These are phyloP conservation scores for Tetragnatha montana DNA, from an alignment of 2,888 invertebrate genomes.

Conservation along the genomic window DNA sequence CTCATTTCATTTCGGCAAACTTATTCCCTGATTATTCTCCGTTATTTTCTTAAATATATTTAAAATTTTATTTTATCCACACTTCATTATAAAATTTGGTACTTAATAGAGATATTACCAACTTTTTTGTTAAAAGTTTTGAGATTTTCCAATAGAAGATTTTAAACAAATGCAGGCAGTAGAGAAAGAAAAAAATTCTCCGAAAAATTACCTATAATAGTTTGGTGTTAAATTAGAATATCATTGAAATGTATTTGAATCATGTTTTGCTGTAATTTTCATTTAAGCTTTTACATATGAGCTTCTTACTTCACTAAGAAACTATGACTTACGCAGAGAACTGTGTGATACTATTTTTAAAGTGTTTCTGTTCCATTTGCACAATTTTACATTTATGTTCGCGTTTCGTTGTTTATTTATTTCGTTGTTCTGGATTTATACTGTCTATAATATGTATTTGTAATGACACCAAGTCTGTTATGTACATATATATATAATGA, in stretches of 20 bases:
- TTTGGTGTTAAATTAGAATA: neutral
- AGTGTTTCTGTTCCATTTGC: conserved; percentile 4
- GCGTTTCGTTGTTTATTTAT: conserved; percentile 3
- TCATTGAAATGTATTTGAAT: neutral
- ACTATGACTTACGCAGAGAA: conserved; percentile 1
- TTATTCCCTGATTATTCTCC: no score
- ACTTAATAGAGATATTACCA: no score
- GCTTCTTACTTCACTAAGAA: neutral
- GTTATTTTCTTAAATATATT: no score
- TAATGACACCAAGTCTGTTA: conserved; percentile 38
- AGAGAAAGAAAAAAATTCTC: neutral
- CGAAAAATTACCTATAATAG: neutral
- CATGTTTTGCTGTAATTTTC: neutral
- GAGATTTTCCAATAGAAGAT: neutral
- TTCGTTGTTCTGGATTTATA: conserved; percentile 32
- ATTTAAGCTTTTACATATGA: neutral
- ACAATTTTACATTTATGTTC: conserved; percentile 23
- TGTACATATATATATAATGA: conserved; percentile 51
- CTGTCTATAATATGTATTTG: conserved; percentile 29
- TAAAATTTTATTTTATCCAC: no score
- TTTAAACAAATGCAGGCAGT: neutral
- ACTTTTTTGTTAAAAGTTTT: no score
- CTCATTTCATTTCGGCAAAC: no score
- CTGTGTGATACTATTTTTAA: neutral
- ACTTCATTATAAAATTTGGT: no score